phyloP scores from a whole-genome alignment of 2,888 invertebrate species.

The Drosophila anomalata region DNA sequence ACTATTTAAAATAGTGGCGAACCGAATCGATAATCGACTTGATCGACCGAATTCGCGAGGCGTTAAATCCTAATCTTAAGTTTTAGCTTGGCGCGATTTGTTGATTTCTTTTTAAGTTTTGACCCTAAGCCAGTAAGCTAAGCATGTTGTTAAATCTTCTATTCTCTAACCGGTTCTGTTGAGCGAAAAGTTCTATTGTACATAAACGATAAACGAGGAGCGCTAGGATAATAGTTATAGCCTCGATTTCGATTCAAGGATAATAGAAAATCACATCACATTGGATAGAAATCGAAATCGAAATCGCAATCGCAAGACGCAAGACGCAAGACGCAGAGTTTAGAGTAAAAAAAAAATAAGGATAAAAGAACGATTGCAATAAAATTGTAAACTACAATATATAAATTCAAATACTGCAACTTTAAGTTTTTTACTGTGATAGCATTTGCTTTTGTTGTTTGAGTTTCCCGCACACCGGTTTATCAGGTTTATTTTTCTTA shows the following conservation, averaged over 20 bases:
- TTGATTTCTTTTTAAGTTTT: slow-evolving; percentile 76
- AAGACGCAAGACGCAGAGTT: slow-evolving; percentile 19
- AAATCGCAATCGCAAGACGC: no score
- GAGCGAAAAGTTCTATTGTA: slow-evolving; percentile 64
- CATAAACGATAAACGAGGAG: slow-evolving; percentile 45
- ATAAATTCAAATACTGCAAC: slow-evolving; percentile 63
- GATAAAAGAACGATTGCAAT: slow-evolving; percentile 50
- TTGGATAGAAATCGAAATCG: neutral
- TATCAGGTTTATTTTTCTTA: slow-evolving; percentile 43
- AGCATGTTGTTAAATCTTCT: slow-evolving; percentile 60
- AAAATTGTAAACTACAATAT: slow-evolving; percentile 48
- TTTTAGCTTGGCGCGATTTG: slow-evolving; percentile 65
- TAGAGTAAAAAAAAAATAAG: slow-evolving; percentile 19
- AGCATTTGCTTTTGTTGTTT: slow-evolving; percentile 72
- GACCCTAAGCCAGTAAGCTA: slow-evolving; percentile 51
- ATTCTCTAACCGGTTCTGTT: slow-evolving; percentile 42
- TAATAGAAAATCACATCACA: slow-evolving; percentile 25
- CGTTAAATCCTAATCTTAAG: slow-evolving; percentile 34
- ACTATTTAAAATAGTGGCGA: slow-evolving; percentile 72
- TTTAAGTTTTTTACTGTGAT: slow-evolving; percentile 82
- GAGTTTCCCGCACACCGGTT: slow-evolving; percentile 28
- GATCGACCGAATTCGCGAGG: slow-evolving; percentile 1
- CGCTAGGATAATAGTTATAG: slow-evolving; percentile 40
- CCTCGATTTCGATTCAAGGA: neutral
- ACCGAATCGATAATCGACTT: slow-evolving; percentile 8